Evolutionary conservation across 2,113 vertebrate species (phyloP).

Genomic region (Odocoileus virginianus): DNA sequence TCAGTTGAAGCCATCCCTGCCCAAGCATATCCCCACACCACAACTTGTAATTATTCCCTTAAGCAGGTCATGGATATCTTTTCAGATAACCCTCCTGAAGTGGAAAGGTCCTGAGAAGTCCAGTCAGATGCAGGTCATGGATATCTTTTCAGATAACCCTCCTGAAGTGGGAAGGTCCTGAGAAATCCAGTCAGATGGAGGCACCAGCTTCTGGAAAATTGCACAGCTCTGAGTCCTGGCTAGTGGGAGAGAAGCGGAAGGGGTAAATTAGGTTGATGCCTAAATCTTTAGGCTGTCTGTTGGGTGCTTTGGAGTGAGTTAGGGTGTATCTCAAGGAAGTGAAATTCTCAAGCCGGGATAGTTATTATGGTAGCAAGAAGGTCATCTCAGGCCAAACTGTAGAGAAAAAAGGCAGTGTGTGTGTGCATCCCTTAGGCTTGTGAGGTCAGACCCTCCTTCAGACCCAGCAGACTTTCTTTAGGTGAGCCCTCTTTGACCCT

Average conservation of each 20-base stretch:
- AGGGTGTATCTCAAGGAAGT: neutral
- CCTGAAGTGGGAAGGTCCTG: neutral
- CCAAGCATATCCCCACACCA: neutral
- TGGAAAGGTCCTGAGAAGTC: neutral
- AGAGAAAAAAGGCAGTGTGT: neutral
- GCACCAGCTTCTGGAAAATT: neutral
- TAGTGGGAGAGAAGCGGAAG: neutral
- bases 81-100: neutral
- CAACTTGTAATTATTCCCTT: neutral
- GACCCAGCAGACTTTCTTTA: neutral
- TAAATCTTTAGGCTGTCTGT: neutral
- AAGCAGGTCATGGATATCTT: neutral
- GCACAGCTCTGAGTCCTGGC: neutral
- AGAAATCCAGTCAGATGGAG: neutral
- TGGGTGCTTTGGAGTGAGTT: neutral
- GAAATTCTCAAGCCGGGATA: neutral
- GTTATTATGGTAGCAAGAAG: neutral
- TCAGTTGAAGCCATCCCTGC: neutral
- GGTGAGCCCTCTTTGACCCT: neutral
- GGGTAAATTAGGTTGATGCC: neutral
- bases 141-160: neutral
- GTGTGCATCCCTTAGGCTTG: neutral
- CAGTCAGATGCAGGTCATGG: neutral
- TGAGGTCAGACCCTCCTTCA: neutral
- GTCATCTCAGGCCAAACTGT: neutral